Percentiles rank a stretch among this genome's conserved stretches.
Evolutionary conservation across 2,113 vertebrate species (phyloP).

Genomic region (Toxostoma redivivum): DNA sequence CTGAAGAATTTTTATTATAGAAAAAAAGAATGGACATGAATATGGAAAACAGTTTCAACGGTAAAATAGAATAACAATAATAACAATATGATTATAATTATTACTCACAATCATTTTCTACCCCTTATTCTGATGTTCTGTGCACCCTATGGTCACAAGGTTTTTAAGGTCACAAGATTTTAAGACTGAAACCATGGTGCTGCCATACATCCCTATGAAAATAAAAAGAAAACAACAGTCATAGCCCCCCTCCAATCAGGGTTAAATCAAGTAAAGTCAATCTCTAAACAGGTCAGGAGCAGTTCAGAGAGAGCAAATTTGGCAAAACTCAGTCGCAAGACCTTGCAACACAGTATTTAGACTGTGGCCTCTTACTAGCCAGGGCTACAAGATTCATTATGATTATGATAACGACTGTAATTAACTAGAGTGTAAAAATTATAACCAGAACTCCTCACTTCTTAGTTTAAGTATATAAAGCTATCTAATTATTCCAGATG

Average conservation of each 20-base stretch:
- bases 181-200: background rate
- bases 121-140: background rate
- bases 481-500: background rate
- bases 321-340: background rate
- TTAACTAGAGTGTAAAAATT: background rate
- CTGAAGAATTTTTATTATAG: background rate
- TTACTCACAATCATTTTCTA: background rate
- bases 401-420: background rate
- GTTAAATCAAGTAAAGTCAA: background rate
- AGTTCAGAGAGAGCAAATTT: background rate
- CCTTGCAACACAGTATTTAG: background rate
- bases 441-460: background rate
- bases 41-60: background rate
- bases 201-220: background rate
- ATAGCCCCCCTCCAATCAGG: background rate
- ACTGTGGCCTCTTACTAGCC: background rate
- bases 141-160: background rate
- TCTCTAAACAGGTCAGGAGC: background rate
- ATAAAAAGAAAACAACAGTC: background rate
- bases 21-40: background rate
- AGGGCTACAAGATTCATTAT: background rate
- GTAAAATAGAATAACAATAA: background rate
- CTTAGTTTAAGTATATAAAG: background rate
- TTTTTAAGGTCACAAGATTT: background rate
- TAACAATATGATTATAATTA: accelerated